These are phyloP conservation scores for Agrilus mali DNA, from an alignment of 2,888 invertebrate species.

Conservation along the genomic window DNA sequence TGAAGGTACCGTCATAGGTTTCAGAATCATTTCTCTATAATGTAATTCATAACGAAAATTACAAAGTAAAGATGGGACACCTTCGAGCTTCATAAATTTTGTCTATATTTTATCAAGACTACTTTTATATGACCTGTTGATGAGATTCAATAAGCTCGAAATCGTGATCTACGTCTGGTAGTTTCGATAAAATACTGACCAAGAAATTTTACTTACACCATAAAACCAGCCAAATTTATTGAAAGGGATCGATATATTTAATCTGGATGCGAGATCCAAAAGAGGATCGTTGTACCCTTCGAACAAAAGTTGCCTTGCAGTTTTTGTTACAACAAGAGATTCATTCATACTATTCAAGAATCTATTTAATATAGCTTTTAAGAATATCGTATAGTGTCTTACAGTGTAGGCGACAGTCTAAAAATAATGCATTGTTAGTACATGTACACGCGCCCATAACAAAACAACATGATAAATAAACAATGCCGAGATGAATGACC, in stretches of 20 bases:
- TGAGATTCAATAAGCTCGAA: too few species aligned
- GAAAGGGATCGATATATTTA: constrained; percentile 52
- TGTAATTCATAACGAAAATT: constrained; percentile 8
- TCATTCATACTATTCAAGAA: constrained; percentile 42
- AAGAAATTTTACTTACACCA: constrained; percentile 49
- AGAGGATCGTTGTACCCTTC: constrained; percentile 70
- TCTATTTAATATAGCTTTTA: constrained; percentile 40
- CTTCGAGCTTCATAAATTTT: too few species aligned
- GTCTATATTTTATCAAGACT: too few species aligned
- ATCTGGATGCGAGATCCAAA: constrained; percentile 40
- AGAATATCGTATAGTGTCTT: constrained; percentile 32
- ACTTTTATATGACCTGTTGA: too few species aligned
- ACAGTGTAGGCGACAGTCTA: constrained; percentile 54
- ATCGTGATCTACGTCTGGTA: too few species aligned
- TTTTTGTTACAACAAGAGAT: constrained; percentile 45
- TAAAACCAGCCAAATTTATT: constrained; percentile 80
- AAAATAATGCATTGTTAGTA: constrained; percentile 8
- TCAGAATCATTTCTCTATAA: constrained; percentile 60
- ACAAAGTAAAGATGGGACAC: too few species aligned
- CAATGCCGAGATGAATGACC: not conserved
- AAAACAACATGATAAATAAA: too few species aligned
- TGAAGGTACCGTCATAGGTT: constrained; percentile 64
- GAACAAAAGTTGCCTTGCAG: constrained; percentile 58
- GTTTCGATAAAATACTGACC: too few species aligned
- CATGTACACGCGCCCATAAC: too few species aligned